Evolutionary conservation across 2,888 invertebrate species (phyloP).

Genomic region (Morpho achilles): DNA sequence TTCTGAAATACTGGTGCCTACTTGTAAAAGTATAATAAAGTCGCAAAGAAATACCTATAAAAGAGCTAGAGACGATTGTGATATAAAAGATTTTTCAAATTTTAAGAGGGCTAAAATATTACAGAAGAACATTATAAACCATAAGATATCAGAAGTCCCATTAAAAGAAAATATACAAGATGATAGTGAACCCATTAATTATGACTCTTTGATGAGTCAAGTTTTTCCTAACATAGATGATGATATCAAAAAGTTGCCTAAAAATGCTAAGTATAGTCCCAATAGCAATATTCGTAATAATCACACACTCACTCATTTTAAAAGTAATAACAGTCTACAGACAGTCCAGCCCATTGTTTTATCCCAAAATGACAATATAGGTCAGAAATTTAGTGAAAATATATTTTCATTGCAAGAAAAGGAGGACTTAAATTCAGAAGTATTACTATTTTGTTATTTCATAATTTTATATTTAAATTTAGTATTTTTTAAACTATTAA

Average conservation of each 20-base stretch:
- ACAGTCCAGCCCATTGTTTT: not conserved
- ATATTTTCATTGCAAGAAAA: constrained; percentile 56
- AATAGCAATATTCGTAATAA: constrained; percentile 8
- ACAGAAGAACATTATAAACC: not conserved
- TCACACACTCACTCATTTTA: constrained; percentile 4
- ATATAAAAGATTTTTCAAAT: constrained; percentile 35
- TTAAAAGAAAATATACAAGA: constrained; percentile 25
- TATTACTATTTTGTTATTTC: not conserved
- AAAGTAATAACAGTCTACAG: not conserved
- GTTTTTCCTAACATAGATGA: constrained; percentile 67
- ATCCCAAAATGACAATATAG: not conserved
- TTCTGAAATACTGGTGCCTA: constrained; percentile 56
- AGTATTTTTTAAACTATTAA: too few relatives aligned
- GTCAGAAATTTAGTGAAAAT: constrained; percentile 59
- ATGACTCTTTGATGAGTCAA: constrained; percentile 59
- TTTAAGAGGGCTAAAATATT: constrained; percentile 49
- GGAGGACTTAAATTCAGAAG: constrained; percentile 24
- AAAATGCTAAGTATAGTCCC: not conserved
- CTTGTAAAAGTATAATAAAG: constrained; percentile 34
- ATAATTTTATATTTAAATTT: too few relatives aligned
- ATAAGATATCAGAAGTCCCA: constrained; percentile 20
- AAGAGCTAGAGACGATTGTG: constrained; percentile 41
- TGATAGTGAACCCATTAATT: constrained; percentile 54
- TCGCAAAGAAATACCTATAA: constrained; percentile 45
- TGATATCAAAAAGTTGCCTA: constrained; percentile 42